Evolutionary conservation across 1,140 invertebrate genomes (phyloP).

Genomic region (Drosophila takahashii): DNA sequence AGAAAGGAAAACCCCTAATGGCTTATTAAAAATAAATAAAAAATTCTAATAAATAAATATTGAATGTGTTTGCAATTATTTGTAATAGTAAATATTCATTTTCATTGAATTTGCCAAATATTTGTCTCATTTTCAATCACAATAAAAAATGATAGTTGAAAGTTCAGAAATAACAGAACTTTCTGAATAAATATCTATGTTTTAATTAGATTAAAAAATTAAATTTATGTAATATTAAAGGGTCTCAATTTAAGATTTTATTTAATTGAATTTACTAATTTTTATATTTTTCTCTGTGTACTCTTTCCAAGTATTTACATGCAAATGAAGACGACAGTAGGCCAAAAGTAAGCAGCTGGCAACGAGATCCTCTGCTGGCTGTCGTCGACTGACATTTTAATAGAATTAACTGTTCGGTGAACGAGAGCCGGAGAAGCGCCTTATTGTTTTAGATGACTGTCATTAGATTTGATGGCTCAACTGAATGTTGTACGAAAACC

Average conservation of each 20-base stretch:
- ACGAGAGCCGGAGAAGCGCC: slow-evolving; percentile 23
- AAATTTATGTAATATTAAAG: too few relatives aligned
- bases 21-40: neutral
- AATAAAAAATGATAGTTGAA: too few relatives aligned
- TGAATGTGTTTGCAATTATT: too few relatives aligned
- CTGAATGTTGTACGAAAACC: slow-evolving; percentile 27
- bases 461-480: slow-evolving; percentile 57
- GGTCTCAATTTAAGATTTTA: neutral
- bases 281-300: neutral
- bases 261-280: neutral
- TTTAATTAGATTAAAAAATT: too few relatives aligned
- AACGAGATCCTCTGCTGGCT: slow-evolving; percentile 18
- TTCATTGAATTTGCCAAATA: too few relatives aligned
- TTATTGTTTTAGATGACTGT: slow-evolving; percentile 68
- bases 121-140: too few relatives aligned
- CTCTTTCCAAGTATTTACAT: slow-evolving; percentile 51
- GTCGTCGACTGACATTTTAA: slow-evolving; percentile 64
- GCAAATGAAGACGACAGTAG: slow-evolving; percentile 63
- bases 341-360: slow-evolving; percentile 31
- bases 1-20: neutral
- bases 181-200: too few relatives aligned
- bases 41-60: too few relatives aligned
- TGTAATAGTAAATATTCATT: too few relatives aligned
- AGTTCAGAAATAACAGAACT: too few relatives aligned
- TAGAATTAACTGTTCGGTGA: slow-evolving; percentile 66